Evolutionary conservation across 2,113 vertebrate genomes (phyloP), one percentile per base, ranked within the genome.

Genomic region (Zosterops japonicus): DNA sequence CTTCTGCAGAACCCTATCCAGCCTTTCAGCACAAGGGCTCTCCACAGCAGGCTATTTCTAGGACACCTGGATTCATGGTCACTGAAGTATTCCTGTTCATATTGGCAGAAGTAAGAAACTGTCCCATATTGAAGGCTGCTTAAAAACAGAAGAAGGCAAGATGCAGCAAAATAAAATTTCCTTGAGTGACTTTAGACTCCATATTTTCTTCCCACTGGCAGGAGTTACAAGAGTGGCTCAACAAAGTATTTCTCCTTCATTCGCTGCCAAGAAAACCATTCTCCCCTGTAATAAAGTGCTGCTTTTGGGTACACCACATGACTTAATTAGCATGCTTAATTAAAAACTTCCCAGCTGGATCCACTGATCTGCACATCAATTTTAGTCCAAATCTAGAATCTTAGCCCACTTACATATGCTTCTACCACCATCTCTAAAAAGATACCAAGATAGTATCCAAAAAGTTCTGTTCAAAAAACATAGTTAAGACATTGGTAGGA

Each of bases 331-430:
- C 29, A 47, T 24, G 64, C 68, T 92, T 78, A 77, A 87, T 57
- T 89, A 87, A 87, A 71, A 85, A 68, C 57, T 57, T 87, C 59
- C 56, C 69, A 82, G 60, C n/a, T 91, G 49, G n/a, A 72, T 59
- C 41, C 67, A 84, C 44, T 35, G 20, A 89, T 60, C 52, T 72
- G 21, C 65, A 79, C 23, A 65, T 82, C 18, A 90, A 52, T 81
- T 79, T 78, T 65, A 71, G 65, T 61, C 8, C 59, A 83, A 72
- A 94, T 65, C 46, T 69, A 27, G 61, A 87, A 79, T 83, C 75
- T 64, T 15, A 64, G 25, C 10, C 53, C 14, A 89, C 65, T 50
- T 83, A 47, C 25, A 72, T 53, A 52, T 50, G 39, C 20, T 72
- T 91, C 67, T 76, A 70, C 29, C 21, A 33, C 33, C 46, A 70